These are phyloP conservation scores for Climacteris rufus DNA, from an alignment of 2,113 vertebrate genomes.

Conservation along the genomic window DNA sequence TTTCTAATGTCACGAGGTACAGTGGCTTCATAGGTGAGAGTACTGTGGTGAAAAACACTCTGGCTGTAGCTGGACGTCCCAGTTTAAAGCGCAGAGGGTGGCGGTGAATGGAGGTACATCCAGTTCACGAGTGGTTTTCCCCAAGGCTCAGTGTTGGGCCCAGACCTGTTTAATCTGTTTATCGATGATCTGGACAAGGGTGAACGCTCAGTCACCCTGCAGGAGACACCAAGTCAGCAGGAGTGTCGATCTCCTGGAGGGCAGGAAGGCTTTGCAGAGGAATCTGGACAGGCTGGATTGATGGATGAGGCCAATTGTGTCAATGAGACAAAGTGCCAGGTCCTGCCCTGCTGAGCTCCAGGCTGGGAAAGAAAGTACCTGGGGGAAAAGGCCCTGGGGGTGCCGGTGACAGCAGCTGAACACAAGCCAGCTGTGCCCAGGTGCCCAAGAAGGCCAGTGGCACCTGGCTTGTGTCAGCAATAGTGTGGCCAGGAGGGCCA, in stretches of 20 bases:
- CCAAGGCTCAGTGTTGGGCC: background rate
- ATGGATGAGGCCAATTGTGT: background rate
- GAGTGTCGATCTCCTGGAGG: background rate
- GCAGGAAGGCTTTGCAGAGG: background rate
- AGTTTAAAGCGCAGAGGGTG: background rate
- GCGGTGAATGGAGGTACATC: background rate
- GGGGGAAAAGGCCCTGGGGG: accelerated
- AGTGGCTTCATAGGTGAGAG: background rate
- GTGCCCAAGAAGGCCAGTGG: background rate
- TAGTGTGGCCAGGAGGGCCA: background rate
- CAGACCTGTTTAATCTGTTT: background rate
- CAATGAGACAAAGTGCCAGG: background rate
- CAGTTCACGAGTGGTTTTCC: background rate
- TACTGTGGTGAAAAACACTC: background rate
- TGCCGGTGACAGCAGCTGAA: background rate
- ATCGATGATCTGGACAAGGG: accelerated
- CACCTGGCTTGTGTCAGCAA: background rate
- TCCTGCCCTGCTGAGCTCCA: accelerated
- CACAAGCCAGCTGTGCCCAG: background rate
- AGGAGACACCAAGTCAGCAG: background rate
- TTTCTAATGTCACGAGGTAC: background rate
- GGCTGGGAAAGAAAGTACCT: background rate
- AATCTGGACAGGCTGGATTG: background rate
- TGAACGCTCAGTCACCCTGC: background rate
- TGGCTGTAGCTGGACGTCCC: background rate